These are phyloP conservation scores for Cyanoderma ruficeps DNA, from an alignment of 2,113 vertebrate genomes.

Conservation along the genomic window DNA sequence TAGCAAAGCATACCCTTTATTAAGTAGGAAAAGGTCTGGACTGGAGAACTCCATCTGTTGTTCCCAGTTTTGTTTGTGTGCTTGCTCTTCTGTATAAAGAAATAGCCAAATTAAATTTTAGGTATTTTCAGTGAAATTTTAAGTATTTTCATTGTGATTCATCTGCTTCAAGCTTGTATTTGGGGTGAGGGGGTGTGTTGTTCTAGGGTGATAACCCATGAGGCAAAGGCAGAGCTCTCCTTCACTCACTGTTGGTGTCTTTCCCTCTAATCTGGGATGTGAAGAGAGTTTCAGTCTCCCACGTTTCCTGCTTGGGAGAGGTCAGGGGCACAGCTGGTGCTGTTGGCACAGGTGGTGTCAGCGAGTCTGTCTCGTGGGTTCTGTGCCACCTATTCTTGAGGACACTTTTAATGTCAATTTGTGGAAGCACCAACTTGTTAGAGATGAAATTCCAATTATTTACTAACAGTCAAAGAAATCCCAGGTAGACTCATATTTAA, in stretches of 20 bases:
- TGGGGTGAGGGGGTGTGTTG: not conserved
- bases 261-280: not conserved
- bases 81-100: not conserved
- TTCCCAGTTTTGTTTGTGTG: not conserved
- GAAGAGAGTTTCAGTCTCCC: not conserved
- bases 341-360: not conserved
- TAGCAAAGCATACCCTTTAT: constrained; percentile 17
- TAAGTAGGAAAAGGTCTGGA: not conserved
- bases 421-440: not conserved
- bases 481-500: not conserved
- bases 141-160: not conserved
- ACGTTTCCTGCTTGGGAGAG: not conserved
- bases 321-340: not conserved
- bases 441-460: not conserved
- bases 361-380: rapidly evolving
- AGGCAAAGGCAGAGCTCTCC: not conserved
- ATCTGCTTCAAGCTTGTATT: not conserved
- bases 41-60: not conserved
- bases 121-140: not conserved
- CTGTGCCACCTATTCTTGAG: not conserved
- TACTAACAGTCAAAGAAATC: not conserved
- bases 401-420: not conserved
- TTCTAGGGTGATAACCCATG: not conserved
- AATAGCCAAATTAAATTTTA: not conserved
- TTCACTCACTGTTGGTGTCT: not conserved